Base-by-base conservation (phyloP, 2,888 invertebrate genomes). In the Zhuqinia jingwanae region DNA sequence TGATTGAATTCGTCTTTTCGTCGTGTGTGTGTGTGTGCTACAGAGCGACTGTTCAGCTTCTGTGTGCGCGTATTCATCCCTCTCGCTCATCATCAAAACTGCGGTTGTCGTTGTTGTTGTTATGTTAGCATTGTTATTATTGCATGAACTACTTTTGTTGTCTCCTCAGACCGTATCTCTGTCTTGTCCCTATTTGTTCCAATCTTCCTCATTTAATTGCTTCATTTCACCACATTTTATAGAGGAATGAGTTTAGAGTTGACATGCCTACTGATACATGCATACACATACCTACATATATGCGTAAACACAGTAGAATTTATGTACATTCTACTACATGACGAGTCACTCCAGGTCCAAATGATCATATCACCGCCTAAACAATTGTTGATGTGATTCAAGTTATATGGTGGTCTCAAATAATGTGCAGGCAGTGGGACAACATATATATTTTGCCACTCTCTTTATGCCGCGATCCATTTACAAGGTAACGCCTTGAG, bases 1-100 rank as follows among this genome's bases (percentile, higher is more conserved):
- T 83, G 76, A 83, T 83, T 83, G 83, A 76, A 83, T 76, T 83
- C 65, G 53, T 83, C 42, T 65, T 65, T 65, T 65, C 25, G 58
- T 30, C 73, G 10, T 68, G n/a, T 53, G 13, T 58, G 5, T 58
- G n/a, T 20, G 2, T 56, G 56, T 56, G 22, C n/a, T 30, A 20
- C 60, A 15, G 17, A 27, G 20, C 27, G 13, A 20, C 27, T 15
- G n/a, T 30, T 25, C 60, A 60, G 27, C 30, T 30, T 30, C 60
- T 30, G 13, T n/a, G n/a, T n/a, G n/a, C n/a, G n/a, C n/a, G n/a
- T 17, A 56, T 36, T 36, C 36, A 20, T 30, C n/a, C 15, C n/a
- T 22, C 27, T 8, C 27, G 25, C 27, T 30, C 56, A 22, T 22
- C 56, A 56, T 22, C 20, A n/a, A n/a, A n/a, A 36, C 36, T 36